Conservation (phyloP, 1,140 invertebrate genomes). For the Cryptotermes secundus region DNA sequence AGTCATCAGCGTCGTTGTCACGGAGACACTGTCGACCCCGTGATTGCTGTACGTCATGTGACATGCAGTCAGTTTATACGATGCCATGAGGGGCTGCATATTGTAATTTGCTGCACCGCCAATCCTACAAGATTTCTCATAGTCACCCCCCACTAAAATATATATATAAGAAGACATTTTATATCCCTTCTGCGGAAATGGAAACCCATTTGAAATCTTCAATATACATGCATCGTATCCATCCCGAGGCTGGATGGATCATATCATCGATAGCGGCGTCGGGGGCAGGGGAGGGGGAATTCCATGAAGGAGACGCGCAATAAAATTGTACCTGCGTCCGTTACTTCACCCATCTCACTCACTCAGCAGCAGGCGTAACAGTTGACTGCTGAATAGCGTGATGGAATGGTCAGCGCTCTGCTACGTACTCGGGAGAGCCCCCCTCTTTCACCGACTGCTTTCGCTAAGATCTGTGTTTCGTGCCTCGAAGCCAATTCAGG, state of each 20-base stretch:
- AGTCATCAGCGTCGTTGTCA: too few relatives aligned
- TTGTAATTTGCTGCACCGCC: not conserved
- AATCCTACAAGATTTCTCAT: slow-evolving; percentile 12
- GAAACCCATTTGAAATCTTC: not conserved
- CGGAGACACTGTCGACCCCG: too few relatives aligned
- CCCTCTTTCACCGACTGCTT: too few relatives aligned
- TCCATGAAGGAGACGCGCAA: not conserved
- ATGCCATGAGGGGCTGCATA: not conserved
- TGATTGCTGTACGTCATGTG: not conserved
- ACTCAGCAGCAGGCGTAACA: not conserved
- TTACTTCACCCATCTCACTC: not conserved
- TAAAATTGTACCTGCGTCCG: not conserved
- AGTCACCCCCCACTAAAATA: not conserved
- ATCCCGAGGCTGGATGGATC: not conserved
- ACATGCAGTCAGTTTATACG: not conserved
- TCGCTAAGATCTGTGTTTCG: too few relatives aligned
- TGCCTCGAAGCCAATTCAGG: too few relatives aligned
- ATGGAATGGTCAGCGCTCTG: too few relatives aligned
- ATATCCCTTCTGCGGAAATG: not conserved
- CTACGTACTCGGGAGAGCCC: too few relatives aligned
- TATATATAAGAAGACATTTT: slow-evolving; percentile 14
- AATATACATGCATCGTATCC: not conserved
- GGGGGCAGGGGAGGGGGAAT: not conserved
- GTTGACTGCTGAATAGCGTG: not conserved
- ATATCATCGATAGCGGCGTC: not conserved